Conservation (phyloP, 2,797 vertebrate genomes). For the Perodicticus potto region DNA sequence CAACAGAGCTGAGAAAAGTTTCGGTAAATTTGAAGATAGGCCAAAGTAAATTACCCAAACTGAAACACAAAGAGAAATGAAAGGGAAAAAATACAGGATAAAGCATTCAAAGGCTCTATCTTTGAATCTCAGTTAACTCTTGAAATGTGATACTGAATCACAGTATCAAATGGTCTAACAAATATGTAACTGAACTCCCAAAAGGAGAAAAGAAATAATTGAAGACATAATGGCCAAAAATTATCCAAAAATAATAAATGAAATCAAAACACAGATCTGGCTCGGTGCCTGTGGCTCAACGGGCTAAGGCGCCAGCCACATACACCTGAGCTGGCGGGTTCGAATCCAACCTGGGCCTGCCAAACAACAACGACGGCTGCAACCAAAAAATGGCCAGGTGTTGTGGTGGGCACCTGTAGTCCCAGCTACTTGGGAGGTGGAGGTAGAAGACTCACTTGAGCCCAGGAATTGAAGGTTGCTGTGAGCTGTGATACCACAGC, state of each 20-base stretch:
- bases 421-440: too few relatives aligned
- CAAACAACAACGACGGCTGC: too few relatives aligned
- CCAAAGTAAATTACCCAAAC: background rate
- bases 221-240: background rate
- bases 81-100: background rate
- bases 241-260: slow-evolving; percentile 35
- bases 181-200: background rate
- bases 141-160: too few relatives aligned
- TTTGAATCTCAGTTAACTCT: too few relatives aligned
- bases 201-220: background rate
- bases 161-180: background rate
- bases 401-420: too few relatives aligned
- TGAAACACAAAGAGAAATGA: slow-evolving; percentile 2
- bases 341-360: too few relatives aligned
- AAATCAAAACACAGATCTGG: background rate
- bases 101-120: background rate
- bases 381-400: too few relatives aligned
- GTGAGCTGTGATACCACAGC: too few relatives aligned
- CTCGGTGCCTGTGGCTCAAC: too few relatives aligned
- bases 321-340: too few relatives aligned
- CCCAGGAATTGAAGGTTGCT: too few relatives aligned
- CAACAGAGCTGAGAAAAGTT: background rate
- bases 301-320: background rate
- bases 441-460: too few relatives aligned
- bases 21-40: slow-evolving; percentile 1